Conservation (phyloP, 2,113 vertebrate genomes). For the Hippocampus barbouri region DNA sequence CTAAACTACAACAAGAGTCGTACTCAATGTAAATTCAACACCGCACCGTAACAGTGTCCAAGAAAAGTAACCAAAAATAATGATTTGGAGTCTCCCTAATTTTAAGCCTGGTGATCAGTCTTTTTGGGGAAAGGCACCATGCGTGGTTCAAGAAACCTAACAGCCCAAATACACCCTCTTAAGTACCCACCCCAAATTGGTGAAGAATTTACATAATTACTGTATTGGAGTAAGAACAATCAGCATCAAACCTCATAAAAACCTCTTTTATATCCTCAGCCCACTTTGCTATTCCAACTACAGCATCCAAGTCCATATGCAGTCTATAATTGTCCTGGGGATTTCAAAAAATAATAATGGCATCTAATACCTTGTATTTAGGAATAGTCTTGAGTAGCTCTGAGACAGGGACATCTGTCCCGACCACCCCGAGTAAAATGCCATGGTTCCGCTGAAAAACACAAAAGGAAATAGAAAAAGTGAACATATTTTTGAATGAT, state of each 20-base stretch:
- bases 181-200: too few relatives aligned
- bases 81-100: too few relatives aligned
- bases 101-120: too few relatives aligned
- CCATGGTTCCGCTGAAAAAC: constrained; percentile 84
- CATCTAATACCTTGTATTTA: constrained; percentile 88
- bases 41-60: too few relatives aligned
- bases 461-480: not conserved
- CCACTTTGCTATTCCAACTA: constrained; percentile 10
- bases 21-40: too few relatives aligned
- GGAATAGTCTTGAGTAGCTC: constrained; percentile 96
- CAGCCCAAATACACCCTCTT: too few relatives aligned
- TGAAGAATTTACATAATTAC: constrained; percentile 6
- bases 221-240: constrained; percentile 26
- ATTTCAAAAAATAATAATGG: not conserved
- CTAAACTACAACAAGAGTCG: too few relatives aligned
- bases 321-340: not conserved
- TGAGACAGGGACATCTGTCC: constrained; percentile 95
- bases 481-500: not conserved
- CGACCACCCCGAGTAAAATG: constrained; percentile 94
- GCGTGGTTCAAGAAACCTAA: too few relatives aligned
- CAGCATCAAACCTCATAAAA: constrained; percentile 15
- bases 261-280: constrained; percentile 12
- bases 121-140: too few relatives aligned
- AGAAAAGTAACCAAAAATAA: too few relatives aligned
- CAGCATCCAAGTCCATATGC: not conserved